Evolutionary conservation across 2,113 vertebrate species (phyloP).

Genomic region (Bubo scandiacus): DNA sequence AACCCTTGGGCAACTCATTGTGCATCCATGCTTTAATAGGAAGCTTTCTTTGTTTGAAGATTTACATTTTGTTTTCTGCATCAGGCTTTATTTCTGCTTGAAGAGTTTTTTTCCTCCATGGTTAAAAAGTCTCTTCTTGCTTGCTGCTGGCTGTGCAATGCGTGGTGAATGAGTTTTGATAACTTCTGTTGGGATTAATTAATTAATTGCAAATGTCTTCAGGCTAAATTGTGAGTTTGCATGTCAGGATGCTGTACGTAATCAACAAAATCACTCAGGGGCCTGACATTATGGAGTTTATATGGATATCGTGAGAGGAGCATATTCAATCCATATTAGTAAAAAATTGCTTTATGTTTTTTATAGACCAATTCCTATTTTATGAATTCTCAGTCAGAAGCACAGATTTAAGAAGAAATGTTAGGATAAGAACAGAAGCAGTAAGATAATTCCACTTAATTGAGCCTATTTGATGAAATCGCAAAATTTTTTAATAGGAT

Average conservation of each 20-base stretch:
- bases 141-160: slow-evolving; percentile 55
- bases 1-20: slow-evolving; percentile 21
- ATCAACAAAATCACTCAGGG: slow-evolving; percentile 42
- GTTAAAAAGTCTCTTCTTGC: slow-evolving; percentile 6
- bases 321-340: background rate
- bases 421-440: background rate
- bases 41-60: slow-evolving; percentile 24
- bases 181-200: slow-evolving; percentile 67
- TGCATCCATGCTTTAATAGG: slow-evolving; percentile 38
- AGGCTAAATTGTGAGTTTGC: slow-evolving; percentile 44
- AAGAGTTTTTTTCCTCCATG: background rate
- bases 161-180: slow-evolving; percentile 38
- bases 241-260: slow-evolving; percentile 55
- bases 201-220: slow-evolving; percentile 62
- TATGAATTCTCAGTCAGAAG: background rate
- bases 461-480: background rate
- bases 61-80: slow-evolving; percentile 50
- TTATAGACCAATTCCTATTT: background rate
- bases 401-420: background rate
- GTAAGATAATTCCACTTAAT: background rate
- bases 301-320: slow-evolving; percentile 15
- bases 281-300: slow-evolving; percentile 30
- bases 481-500: background rate
- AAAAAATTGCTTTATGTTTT: slow-evolving; percentile 13
- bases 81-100: slow-evolving; percentile 48